Base-by-base conservation (phyloP, 2,113 vertebrate genomes). In the Sphaerodactylus townsendi region DNA sequence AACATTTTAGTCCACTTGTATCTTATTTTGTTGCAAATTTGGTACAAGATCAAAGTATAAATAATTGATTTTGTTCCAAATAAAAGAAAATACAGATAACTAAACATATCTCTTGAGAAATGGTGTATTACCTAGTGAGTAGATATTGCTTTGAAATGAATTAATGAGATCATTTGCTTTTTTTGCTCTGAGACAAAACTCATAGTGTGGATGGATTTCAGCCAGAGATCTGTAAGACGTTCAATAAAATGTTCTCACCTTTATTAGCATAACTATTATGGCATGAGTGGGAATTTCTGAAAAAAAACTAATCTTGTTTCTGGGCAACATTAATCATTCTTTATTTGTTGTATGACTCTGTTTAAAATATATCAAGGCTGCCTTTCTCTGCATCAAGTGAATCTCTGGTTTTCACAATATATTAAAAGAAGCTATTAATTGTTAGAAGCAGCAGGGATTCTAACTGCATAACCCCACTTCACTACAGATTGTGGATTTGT, bases 141-240 rank as follows among this genome's bases (percentile, higher is more conserved):
- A 80, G 53, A 69, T 28, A 25, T 87, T 87, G 73, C 17, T 84
- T 69, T 71, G 59, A 41, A 82, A 78, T 41, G 90, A 88, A 83
- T 87, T 86, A 74, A 91, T 91, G 79, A 21, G 74, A 72, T 39
- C 30, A 35, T 82, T 93, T 23, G 73, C 89, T 92, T 83, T 92
- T 83, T 53, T 86, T 89, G 21, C 50, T 89, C 13, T 53, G 33
- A 87, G 68, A 73, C 53, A 87, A 83, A 92, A n/a, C 10, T 77
- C 70, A 30, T 28, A 3, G 44, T 83, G 79, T 85, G 59, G 14
- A 85, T 86, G 77, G 66, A 86, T 92, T 88, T 89, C 68, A 85
- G 53, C 37, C 37, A 86, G 53, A 70, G 37, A 76, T 82, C 35
- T 89, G 74, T 13, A 23, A 48, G 69, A n/a, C 39, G 19, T 11